A percentile compares a stretch with the other conserved stretches of the same genome.
These are phyloP conservation scores for Temnopleurus reevesii DNA, from an alignment of 53 echinoderm and acorn worm species.

Conservation along the genomic window DNA sequence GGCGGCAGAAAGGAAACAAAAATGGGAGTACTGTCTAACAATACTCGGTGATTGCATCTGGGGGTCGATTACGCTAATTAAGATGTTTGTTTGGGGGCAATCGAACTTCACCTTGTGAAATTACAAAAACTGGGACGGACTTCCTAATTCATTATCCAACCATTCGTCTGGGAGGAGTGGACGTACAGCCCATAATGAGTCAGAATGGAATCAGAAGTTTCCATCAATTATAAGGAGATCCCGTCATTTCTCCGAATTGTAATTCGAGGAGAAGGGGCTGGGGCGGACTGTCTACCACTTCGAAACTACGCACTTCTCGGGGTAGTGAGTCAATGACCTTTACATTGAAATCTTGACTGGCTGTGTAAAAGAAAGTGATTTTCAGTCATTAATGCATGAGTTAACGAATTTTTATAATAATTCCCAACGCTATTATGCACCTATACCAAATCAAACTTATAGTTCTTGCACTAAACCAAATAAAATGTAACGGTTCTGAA, in stretches of 20 bases:
- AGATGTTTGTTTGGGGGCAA: constrained; percentile 43
- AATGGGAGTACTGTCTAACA: not conserved
- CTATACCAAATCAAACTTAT: too few relatives aligned
- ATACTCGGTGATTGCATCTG: constrained; percentile 13
- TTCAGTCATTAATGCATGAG: too few relatives aligned
- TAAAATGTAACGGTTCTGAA: too few relatives aligned
- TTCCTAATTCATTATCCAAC: constrained; percentile 42
- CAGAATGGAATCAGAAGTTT: constrained; percentile 38
- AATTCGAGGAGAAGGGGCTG: constrained; percentile 32
- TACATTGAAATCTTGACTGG: too few relatives aligned
- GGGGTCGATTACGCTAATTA: not conserved
- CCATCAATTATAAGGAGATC: constrained; percentile 44
- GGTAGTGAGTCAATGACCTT: not conserved
- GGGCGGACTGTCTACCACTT: constrained; percentile 16
- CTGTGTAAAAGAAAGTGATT: too few relatives aligned
- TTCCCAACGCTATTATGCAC: too few relatives aligned
- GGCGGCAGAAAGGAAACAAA: not conserved
- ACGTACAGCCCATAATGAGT: constrained; percentile 6
- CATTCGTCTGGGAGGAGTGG: not conserved
- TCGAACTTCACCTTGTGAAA: constrained; percentile 47
- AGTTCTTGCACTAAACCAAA: too few relatives aligned
- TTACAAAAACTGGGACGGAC: constrained; percentile 50
- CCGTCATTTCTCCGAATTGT: constrained; percentile 18
- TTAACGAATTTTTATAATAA: too few relatives aligned
- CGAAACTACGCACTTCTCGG: too few relatives aligned